Percentiles rank a stretch among this genome's conserved stretches.
These are phyloP conservation scores for Merodon equestris DNA, from an alignment of 2,888 invertebrate species.

Conservation along the genomic window DNA sequence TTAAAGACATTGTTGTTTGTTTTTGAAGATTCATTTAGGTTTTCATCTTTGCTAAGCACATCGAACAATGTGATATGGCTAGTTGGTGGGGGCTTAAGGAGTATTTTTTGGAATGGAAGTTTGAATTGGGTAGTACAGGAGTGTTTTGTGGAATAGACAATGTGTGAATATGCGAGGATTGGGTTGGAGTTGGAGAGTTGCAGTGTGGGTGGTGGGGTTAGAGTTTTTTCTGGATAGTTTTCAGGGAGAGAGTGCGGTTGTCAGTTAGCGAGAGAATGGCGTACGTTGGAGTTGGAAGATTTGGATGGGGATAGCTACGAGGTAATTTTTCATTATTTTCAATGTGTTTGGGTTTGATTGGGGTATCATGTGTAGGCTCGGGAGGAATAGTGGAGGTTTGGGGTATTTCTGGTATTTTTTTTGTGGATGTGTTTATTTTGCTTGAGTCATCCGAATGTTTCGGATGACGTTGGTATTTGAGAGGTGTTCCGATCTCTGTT, in stretches of 20 bases:
- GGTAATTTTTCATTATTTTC: slow-evolving; percentile 1
- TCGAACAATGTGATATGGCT: too few species aligned
- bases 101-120: too few species aligned
- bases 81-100: too few species aligned
- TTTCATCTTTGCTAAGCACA: too few species aligned
- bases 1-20: neutral
- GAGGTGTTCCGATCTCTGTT: neutral
- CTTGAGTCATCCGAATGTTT: neutral
- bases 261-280: slow-evolving; percentile 6
- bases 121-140: too few species aligned
- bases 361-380: neutral
- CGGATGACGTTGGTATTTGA: neutral
- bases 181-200: too few species aligned
- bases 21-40: neutral
- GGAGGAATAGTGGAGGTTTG: neutral
- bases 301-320: neutral
- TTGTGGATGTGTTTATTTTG: neutral
- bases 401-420: neutral
- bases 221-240: neutral
- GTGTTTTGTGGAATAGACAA: too few species aligned
- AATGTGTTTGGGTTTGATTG: too few species aligned
- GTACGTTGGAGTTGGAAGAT: slow-evolving; percentile 1
- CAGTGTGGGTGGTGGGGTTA: too few species aligned
- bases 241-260: neutral
- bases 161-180: too few species aligned